phyloP scores from a whole-genome alignment of 1,140 invertebrate species.

The Paraescarpia echinospica region DNA sequence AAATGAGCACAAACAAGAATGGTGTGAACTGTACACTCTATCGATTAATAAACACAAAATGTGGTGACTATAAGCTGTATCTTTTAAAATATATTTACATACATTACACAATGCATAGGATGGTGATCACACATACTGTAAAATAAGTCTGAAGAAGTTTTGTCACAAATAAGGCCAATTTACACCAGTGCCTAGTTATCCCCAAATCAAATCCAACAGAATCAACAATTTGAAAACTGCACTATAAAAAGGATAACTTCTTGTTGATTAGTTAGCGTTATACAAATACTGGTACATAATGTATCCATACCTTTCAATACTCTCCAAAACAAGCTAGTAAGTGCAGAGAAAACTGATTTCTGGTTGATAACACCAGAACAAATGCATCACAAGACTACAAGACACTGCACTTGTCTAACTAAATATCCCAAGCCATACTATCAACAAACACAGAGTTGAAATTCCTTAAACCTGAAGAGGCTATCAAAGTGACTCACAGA shows the following conservation, averaged over 20 bases:
- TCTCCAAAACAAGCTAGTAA: neutral
- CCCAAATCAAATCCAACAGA: neutral
- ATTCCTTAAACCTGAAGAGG: neutral
- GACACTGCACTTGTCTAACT: neutral
- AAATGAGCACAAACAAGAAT: too few relatives aligned
- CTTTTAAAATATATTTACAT: too few relatives aligned
- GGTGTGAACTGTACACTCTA: too few relatives aligned
- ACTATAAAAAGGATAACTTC: neutral
- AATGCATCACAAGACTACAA: neutral
- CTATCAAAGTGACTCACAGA: neutral
- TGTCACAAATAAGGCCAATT: too few relatives aligned
- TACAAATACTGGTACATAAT: neutral
- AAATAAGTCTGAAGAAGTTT: too few relatives aligned
- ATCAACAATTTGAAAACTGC: neutral
- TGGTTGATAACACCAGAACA: neutral
- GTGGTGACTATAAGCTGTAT: too few relatives aligned
- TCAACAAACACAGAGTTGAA: neutral
- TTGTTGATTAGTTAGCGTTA: neutral
- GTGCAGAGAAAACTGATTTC: neutral
- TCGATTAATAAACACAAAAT: too few relatives aligned
- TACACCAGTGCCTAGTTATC: too few relatives aligned
- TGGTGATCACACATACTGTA: too few relatives aligned
- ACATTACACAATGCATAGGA: too few relatives aligned
- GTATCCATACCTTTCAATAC: neutral
- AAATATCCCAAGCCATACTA: neutral